Conservation (phyloP, 2,888 invertebrate species). For the Trissolcus japonicus region DNA sequence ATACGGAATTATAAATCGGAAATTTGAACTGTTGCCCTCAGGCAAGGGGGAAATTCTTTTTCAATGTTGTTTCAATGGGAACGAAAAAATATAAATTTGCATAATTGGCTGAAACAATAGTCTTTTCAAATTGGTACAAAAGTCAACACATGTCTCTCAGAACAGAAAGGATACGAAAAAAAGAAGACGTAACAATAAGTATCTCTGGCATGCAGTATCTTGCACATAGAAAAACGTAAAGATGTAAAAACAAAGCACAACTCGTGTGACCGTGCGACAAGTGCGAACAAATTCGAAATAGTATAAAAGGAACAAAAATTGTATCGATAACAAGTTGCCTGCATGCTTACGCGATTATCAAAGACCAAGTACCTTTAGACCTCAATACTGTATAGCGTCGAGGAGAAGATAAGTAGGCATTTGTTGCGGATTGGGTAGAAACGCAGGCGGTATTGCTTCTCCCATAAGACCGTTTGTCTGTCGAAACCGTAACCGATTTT, state of each 20-base stretch:
- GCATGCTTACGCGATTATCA: constrained; percentile 60
- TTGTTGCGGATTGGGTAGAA: constrained; percentile 79
- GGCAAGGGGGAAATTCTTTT: constrained; percentile 7
- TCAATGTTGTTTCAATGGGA: constrained; percentile 11
- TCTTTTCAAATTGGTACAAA: background rate
- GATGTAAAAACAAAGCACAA: constrained; percentile 11
- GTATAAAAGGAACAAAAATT: constrained; percentile 12
- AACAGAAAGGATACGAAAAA: constrained; percentile 6
- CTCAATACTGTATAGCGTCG: constrained; percentile 81
- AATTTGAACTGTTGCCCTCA: too few species aligned
- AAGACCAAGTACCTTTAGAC: constrained; percentile 76
- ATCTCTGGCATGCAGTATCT: constrained; percentile 23
- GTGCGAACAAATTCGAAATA: constrained; percentile 26
- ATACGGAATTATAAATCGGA: too few species aligned
- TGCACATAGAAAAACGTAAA: constrained; percentile 15
- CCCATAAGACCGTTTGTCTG: constrained; percentile 77
- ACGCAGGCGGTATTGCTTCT: constrained; percentile 77
- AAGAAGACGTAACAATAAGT: constrained; percentile 12
- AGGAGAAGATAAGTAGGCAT: constrained; percentile 80
- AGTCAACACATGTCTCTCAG: background rate
- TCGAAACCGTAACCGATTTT: constrained; percentile 74
- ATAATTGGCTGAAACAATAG: constrained; percentile 11
- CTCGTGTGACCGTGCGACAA: constrained; percentile 44
- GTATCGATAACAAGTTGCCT: constrained; percentile 19
- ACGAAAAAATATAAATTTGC: constrained; percentile 2